Evolutionary conservation across 1,140 invertebrate species (phyloP), one percentile per base, ranked within the genome.

Genomic region (Drosophila navojoa): DNA sequence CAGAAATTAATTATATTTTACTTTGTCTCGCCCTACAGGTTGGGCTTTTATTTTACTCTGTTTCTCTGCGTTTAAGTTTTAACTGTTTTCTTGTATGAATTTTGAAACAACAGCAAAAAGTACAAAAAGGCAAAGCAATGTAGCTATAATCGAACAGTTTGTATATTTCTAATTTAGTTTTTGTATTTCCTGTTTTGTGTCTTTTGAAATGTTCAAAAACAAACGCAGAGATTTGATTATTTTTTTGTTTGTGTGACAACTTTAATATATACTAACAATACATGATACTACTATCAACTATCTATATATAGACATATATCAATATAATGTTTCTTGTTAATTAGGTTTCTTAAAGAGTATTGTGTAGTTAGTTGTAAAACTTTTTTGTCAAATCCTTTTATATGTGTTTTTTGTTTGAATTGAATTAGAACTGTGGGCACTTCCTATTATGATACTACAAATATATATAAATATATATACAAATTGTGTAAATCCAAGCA

Each of bases 111-210:
- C 38, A 53, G 25, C 16, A 35, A 25, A 29, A 54, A 87, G 84
- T 87, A 87, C 82, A 87, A 87, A 84, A 81, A 77, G 57, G 59
- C 45, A 82, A 38, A 87, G 82, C 82, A 89, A 87, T 87, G 67
- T 87, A 86, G 81, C 78, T 81, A 66, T 85, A 82, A 78, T 63
- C 59, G 32, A 76, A 52, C 38, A 71, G 50, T 74, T 71, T 69
- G 70, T 71, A 72, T 69, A 78, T 61, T 60, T 45, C 27, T 55
- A 70, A 49, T 52, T 53, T 42, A 29, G 25, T 54, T 44, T 40
- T 11, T 49, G 57, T 50, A 49, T 35, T 13, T 16, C 29, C 10
- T 58, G 15, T 69, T 11, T 32, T 49, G 5, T 49, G 38, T 25
- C 1, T 32, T 9, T 29, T 52, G 40, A 42, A 52, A 45, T 57